A percentile compares a stretch with the other conserved stretches of the same genome.
Conservation (phyloP, 37 sponge, comb jelly and placozoan species). For the Oscarella lobularis region DNA sequence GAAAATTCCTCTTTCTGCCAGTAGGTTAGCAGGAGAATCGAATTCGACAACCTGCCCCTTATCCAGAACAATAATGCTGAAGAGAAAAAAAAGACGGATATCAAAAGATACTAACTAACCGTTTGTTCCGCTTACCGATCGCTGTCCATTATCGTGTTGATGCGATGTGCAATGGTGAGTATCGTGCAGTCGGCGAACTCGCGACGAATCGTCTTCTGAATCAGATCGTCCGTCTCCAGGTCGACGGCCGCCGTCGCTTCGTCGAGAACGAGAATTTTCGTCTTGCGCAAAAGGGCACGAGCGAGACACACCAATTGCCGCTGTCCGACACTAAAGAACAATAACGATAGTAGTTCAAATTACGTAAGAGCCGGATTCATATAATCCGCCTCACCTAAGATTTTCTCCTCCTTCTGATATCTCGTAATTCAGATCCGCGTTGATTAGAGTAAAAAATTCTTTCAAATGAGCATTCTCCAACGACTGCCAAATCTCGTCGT, state of each 20-base stretch:
- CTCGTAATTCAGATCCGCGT: constrained; percentile 21
- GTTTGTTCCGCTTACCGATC: constrained; percentile 45
- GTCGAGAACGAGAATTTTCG: constrained; percentile 89
- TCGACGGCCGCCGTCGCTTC: constrained; percentile 98
- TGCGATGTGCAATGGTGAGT: constrained; percentile 91
- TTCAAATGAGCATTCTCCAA: constrained; percentile 68
- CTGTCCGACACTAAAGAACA: constrained; percentile 79
- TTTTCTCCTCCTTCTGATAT: constrained; percentile 85
- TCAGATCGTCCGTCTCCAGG: constrained; percentile 92
- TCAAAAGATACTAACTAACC: neutral
- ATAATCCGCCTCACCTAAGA: too few relatives aligned
- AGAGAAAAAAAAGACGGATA: neutral
- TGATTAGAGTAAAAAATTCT: constrained; percentile 34
- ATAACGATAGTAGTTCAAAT: too few relatives aligned
- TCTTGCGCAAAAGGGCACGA: constrained; percentile 84
- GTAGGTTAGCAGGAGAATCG: constrained; percentile 57
- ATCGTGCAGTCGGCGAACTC: constrained; percentile 90
- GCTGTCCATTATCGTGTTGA: constrained; percentile 96
- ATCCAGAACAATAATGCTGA: constrained; percentile 73
- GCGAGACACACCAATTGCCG: constrained; percentile 96
- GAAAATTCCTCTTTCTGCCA: constrained; percentile 41
- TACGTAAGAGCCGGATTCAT: too few relatives aligned
- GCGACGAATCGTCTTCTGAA: constrained; percentile 86
- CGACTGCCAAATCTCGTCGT: constrained; percentile 75
- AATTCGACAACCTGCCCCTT: constrained; percentile 64